phyloP scores from a whole-genome alignment of 1,140 invertebrate species.

The Ladona fulva region DNA sequence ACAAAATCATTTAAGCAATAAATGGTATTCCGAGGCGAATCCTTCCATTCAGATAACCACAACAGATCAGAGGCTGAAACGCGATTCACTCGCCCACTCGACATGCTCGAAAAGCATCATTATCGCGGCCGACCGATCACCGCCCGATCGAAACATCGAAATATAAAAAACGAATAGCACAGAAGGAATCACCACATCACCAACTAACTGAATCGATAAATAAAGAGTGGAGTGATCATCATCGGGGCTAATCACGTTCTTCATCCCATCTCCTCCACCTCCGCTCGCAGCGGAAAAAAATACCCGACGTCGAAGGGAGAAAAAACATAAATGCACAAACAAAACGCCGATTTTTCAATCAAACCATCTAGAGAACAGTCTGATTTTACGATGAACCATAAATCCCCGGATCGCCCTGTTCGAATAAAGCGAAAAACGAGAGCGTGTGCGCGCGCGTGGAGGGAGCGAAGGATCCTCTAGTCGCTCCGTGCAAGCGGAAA shows the following conservation, averaged over 20 bases:
- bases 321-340: not conserved
- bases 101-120: not conserved
- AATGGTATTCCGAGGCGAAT: not conserved
- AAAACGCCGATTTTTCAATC: conserved; percentile 2
- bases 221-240: not conserved
- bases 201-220: not conserved
- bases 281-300: not conserved
- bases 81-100: not conserved
- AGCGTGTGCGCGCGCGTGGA: not conserved
- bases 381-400: not conserved
- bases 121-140: not conserved
- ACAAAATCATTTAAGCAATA: not conserved
- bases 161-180: not conserved
- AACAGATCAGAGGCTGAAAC: not conserved
- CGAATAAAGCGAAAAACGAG: not conserved
- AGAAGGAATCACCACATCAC: not conserved
- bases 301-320: not conserved
- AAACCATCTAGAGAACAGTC: not conserved
- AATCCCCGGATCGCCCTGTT: not conserved
- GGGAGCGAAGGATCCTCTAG: not conserved
- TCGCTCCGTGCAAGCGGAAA: no score
- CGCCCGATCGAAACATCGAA: not conserved
- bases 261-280: not conserved
- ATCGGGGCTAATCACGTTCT: not conserved
- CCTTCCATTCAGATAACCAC: not conserved